Evolutionary conservation across 1,140 invertebrate species (phyloP).

Genomic region (Matsumurasca onukii): DNA sequence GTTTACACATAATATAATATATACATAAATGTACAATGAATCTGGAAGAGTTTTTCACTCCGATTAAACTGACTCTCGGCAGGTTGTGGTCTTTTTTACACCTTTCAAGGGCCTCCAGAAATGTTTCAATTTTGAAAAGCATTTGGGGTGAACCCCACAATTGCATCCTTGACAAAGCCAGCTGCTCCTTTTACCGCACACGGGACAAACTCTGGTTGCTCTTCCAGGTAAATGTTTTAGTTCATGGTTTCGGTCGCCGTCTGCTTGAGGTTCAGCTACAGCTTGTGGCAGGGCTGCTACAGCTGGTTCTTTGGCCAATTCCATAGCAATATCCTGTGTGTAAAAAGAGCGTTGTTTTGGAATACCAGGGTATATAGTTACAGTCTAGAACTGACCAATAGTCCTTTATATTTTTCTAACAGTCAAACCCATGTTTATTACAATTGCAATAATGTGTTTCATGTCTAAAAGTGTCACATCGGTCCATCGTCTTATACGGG

Average conservation of each 20-base stretch:
- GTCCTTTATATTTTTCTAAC: neutral
- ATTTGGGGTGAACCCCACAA: constrained; percentile 21
- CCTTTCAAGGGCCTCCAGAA: constrained; percentile 26
- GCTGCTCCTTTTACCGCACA: constrained; percentile 18
- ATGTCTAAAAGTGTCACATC: constrained; percentile 1
- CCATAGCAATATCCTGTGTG: neutral
- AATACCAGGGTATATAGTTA: neutral
- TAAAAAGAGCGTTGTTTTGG: neutral
- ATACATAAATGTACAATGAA: no score
- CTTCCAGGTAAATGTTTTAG: neutral
- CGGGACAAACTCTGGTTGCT: neutral
- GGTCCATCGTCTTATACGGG: neutral
- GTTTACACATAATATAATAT: no score
- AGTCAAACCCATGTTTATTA: constrained; percentile 5
- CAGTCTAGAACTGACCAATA: neutral
- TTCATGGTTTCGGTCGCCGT: neutral
- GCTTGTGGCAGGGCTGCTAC: no score
- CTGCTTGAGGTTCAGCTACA: constrained; percentile 4
- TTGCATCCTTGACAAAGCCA: constrained; percentile 30
- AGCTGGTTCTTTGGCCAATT: no score
- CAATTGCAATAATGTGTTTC: neutral
- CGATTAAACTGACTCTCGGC: neutral
- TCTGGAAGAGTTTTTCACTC: neutral
- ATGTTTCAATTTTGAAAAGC: constrained; percentile 22
- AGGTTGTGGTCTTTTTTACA: constrained; percentile 9